Evolutionary conservation across 2,888 invertebrate genomes (phyloP).

Genomic region (Brenthis ino): DNA sequence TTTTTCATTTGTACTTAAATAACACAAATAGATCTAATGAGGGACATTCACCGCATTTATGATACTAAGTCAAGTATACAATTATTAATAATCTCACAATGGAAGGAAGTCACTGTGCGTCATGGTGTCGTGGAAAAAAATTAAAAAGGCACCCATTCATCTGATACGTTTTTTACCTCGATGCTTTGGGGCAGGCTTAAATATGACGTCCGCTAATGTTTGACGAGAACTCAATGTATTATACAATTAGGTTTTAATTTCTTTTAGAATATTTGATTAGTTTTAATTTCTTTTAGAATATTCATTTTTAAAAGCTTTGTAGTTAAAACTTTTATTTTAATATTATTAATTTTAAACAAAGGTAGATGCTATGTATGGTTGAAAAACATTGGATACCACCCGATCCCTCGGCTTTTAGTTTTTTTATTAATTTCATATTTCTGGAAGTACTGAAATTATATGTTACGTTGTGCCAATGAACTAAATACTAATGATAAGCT

Average conservation of each 20-base stretch:
- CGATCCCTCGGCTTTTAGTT: too few species aligned
- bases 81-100: conserved; percentile 64
- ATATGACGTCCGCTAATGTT: conserved; percentile 43
- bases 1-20: neutral
- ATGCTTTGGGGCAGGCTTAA: conserved; percentile 47
- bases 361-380: too few species aligned
- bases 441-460: too few species aligned
- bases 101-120: conserved; percentile 79
- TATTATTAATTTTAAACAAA: too few species aligned
- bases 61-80: conserved; percentile 30
- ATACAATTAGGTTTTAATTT: neutral
- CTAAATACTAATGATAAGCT: too few species aligned
- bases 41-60: conserved; percentile 21
- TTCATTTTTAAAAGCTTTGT: too few species aligned
- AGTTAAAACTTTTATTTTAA: too few species aligned
- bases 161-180: conserved; percentile 52
- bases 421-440: too few species aligned
- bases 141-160: conserved; percentile 46
- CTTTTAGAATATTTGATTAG: too few species aligned
- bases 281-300: too few species aligned
- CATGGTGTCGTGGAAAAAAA: conserved; percentile 57
- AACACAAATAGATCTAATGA: conserved; percentile 4
- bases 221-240: conserved; percentile 16
- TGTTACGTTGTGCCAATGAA: too few species aligned
- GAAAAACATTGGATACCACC: too few species aligned